Percentiles rank a stretch among this genome's conserved stretches.
Evolutionary conservation across 2,113 vertebrate species (phyloP).

Genomic region (cat (Felis catus)): F.catus_Fca126_mat1.0 CM031419.1:162059501-162060000

Average conservation of each 20-base stretch:
- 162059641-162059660: neutral
- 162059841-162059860: neutral
- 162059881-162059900: neutral
- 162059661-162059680: neutral
- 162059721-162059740: conserved; percentile 27
- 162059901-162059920: neutral
- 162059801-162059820: conserved; percentile 44
- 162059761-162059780: neutral
- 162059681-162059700: conserved; percentile 16
- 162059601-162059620: neutral
- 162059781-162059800: conserved; percentile 22
- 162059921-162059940: neutral
- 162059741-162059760: neutral
- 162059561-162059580: neutral
- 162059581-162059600: neutral
- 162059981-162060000: neutral
- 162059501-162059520: neutral
- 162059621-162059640: neutral
- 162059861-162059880: neutral
- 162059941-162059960: neutral
- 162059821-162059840: conserved; percentile 17
- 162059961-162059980: neutral
- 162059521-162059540: neutral
- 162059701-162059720: neutral
- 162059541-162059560: neutral